These are phyloP conservation scores for Neoarius graeffei DNA, from an alignment of 2,113 vertebrate species.

Conservation along the genomic window DNA sequence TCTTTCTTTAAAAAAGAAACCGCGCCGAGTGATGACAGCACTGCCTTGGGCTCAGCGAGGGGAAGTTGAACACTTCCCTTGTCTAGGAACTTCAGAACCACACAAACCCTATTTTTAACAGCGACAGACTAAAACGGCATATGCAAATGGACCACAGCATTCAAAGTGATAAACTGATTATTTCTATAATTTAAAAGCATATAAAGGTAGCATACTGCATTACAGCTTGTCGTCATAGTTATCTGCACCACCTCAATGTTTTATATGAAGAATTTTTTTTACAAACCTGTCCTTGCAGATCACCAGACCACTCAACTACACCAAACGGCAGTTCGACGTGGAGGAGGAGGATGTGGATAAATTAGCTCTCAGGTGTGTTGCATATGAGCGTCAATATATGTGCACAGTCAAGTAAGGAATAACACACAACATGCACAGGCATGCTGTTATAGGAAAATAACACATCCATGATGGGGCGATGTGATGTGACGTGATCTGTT, in stretches of 20 bases:
- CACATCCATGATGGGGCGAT: neutral
- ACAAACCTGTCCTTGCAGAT: slow-evolving; percentile 73
- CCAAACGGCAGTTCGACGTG: slow-evolving; percentile 93
- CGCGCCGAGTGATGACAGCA: neutral
- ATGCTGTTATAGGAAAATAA: neutral
- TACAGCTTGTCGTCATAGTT: neutral
- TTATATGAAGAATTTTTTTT: neutral
- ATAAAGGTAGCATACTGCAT: neutral
- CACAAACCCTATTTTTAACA: neutral
- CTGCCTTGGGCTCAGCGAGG: neutral
- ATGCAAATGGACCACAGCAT: neutral
- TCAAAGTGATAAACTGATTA: no score
- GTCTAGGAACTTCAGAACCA: neutral
- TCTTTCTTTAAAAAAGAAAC: neutral
- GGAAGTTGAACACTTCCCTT: slow-evolving; percentile 30
- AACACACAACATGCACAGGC: neutral
- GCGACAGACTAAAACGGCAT: neutral
- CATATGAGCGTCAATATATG: neutral
- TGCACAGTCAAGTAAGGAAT: neutral
- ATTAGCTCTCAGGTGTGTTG: slow-evolving; percentile 88
- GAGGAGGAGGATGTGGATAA: slow-evolving; percentile 98
- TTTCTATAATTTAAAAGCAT: neutral
- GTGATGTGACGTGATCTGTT: neutral
- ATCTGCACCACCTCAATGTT: neutral
- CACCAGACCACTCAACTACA: slow-evolving; percentile 91